A percentile compares a stretch with the other conserved stretches of the same genome.
phyloP scores from a whole-genome alignment of 2,113 vertebrate genomes.

The Anolis carolinensis region DNA sequence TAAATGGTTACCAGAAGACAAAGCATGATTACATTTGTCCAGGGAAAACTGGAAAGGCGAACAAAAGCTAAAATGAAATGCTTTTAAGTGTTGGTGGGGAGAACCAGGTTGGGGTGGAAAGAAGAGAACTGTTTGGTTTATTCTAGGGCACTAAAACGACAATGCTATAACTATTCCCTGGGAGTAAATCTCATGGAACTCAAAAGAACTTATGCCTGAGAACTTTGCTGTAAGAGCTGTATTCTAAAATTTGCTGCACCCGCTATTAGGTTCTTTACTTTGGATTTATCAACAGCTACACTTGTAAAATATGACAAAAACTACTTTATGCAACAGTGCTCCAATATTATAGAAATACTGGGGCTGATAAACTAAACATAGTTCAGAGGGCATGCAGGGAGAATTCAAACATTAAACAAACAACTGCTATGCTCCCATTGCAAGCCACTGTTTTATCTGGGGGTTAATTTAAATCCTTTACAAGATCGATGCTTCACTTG shows the following conservation, averaged over 20 bases:
- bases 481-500: constrained; percentile 31
- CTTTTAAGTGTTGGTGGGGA: constrained; percentile 30
- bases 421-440: constrained; percentile 36
- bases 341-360: not conserved
- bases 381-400: not conserved
- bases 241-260: not conserved
- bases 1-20: constrained; percentile 42
- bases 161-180: not conserved
- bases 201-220: not conserved
- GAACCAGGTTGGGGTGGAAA: not conserved
- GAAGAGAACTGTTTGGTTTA: not conserved
- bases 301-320: not conserved
- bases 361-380: not conserved
- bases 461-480: constrained; percentile 54
- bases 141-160: not conserved
- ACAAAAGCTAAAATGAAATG: constrained; percentile 32
- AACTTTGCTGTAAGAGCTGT: not conserved
- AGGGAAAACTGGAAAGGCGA: not conserved
- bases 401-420: constrained; percentile 37
- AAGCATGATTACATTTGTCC: constrained; percentile 45
- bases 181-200: not conserved
- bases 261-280: constrained; percentile 14
- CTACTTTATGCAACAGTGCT: not conserved
- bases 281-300: not conserved
- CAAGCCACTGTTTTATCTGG: constrained; percentile 49